Conservation (phyloP, 2,888 invertebrate species). For the Leptogaster cylindrica region DNA sequence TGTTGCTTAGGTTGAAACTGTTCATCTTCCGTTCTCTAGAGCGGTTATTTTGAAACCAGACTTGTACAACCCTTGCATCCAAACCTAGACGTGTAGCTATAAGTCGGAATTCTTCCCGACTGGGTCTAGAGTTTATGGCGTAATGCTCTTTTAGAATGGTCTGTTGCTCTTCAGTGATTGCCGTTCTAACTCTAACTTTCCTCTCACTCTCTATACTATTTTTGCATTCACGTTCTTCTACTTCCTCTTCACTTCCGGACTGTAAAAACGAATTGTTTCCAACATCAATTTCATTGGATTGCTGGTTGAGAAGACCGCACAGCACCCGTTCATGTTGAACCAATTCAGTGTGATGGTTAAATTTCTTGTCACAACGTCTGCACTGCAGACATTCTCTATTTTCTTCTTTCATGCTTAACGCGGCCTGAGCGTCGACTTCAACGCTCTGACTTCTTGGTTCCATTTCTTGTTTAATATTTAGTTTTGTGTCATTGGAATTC, state of each 20-base stretch:
- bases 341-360: slow-evolving; percentile 67
- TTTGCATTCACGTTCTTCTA: slow-evolving; percentile 64
- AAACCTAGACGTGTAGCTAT: slow-evolving; percentile 82
- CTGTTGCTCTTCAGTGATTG: slow-evolving; percentile 94
- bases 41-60: slow-evolving; percentile 96
- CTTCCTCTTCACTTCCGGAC: slow-evolving; percentile 70
- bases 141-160: slow-evolving; percentile 88
- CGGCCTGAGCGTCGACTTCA: slow-evolving; percentile 44
- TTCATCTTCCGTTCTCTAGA: slow-evolving; percentile 82
- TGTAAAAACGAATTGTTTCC: slow-evolving; percentile 50
- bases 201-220: slow-evolving; percentile 70
- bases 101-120: slow-evolving; percentile 88
- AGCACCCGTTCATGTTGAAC: slow-evolving; percentile 76
- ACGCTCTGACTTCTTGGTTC: too few relatives aligned
- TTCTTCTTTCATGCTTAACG: slow-evolving; percentile 40
- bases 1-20: slow-evolving; percentile 55
- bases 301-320: slow-evolving; percentile 65
- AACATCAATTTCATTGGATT: slow-evolving; percentile 62
- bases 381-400: slow-evolving; percentile 64
- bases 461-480: too few relatives aligned
- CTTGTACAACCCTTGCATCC: slow-evolving; percentile 83
- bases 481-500: slow-evolving; percentile 46
- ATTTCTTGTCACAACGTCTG: slow-evolving; percentile 67
- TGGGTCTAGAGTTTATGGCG: slow-evolving; percentile 88
- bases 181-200: slow-evolving; percentile 89